A percentile compares a stretch with the other conserved stretches of the same genome.
Conservation (phyloP, 2,888 invertebrate genomes). For the Chrysolina americana region DNA sequence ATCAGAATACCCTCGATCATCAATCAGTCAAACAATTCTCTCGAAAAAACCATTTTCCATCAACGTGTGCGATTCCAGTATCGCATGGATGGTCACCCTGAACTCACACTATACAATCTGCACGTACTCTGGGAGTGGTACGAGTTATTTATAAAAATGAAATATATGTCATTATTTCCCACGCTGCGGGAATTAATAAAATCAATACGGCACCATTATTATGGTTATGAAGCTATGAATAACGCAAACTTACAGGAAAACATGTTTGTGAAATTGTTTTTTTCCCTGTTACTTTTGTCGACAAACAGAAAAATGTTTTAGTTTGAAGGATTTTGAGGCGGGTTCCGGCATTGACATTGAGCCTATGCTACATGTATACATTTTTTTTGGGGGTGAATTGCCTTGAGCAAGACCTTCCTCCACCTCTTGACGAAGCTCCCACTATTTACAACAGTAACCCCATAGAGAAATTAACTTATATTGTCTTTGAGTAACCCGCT, state of each 20-base stretch:
- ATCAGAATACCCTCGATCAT: too few relatives aligned
- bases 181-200: constrained; percentile 7
- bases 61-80: not conserved
- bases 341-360: too few relatives aligned
- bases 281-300: too few relatives aligned
- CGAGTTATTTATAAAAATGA: constrained; percentile 15
- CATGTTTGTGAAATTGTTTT: not conserved
- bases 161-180: constrained; percentile 20
- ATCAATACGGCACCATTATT: not conserved
- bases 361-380: too few relatives aligned
- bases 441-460: too few relatives aligned
- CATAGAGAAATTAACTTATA: too few relatives aligned
- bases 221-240: constrained; percentile 14
- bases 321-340: too few relatives aligned
- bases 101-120: constrained; percentile 4
- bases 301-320: too few relatives aligned
- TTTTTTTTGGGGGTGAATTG: too few relatives aligned
- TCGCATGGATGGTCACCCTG: constrained; percentile 6
- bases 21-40: not conserved
- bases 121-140: constrained; percentile 3
- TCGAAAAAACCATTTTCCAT: not conserved
- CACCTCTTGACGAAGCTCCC: too few relatives aligned
- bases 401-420: too few relatives aligned
- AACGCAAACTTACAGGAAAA: not conserved
- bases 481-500: too few relatives aligned